Conservation (phyloP, 2,113 vertebrate genomes). For the Lonchura striata region DNA sequence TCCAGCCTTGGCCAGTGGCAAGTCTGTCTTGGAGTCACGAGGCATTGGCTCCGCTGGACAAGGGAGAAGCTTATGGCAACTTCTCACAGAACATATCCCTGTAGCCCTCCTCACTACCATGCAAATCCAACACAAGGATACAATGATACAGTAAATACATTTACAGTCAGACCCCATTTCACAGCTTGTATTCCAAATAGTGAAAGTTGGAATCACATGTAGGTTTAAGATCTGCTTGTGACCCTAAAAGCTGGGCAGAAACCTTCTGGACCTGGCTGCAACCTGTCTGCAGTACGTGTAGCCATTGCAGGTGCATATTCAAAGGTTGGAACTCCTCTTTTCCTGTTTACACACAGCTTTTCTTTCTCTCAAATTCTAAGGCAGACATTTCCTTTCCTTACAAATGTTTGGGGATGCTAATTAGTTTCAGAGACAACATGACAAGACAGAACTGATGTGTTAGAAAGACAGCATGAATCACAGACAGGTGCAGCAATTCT, state of each 20-base stretch:
- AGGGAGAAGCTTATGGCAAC: neutral
- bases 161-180: neutral
- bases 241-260: neutral
- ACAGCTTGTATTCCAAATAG: neutral
- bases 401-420: neutral
- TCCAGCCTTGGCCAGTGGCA: neutral
- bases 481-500: neutral
- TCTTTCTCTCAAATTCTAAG: neutral
- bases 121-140: neutral
- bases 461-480: neutral
- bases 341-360: neutral
- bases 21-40: neutral
- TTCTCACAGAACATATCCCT: neutral
- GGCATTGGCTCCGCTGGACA: neutral
- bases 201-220: neutral
- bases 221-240: neutral
- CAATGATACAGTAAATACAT: neutral
- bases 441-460: neutral
- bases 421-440: neutral
- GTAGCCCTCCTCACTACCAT: fast-evolving
- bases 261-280: neutral
- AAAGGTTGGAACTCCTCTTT: neutral
- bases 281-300: neutral
- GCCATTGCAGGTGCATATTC: neutral
- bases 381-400: neutral